Percentiles rank a stretch among this genome's conserved stretches.
phyloP scores from a whole-genome alignment of 2,888 invertebrate genomes.

The Urechis unicinctus region DNA sequence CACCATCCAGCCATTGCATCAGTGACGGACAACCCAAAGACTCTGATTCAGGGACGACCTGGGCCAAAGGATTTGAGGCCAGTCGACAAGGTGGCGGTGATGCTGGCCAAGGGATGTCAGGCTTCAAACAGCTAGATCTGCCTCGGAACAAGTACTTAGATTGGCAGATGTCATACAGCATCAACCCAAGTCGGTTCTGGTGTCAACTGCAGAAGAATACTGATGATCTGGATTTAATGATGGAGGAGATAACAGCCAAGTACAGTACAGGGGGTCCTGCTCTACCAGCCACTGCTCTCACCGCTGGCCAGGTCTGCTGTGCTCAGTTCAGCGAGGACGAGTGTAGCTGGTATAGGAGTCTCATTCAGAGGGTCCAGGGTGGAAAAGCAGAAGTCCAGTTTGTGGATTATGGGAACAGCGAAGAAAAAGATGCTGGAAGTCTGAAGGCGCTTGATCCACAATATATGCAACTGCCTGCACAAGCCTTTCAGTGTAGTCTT shows the following conservation, averaged over 20 bases:
- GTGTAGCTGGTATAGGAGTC: conserved; percentile 35
- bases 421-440: conserved; percentile 12
- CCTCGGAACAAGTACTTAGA: neutral
- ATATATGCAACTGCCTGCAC: conserved; percentile 16
- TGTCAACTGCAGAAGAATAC: neutral
- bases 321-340: conserved; percentile 30
- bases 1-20: no score
- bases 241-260: conserved; percentile 5
- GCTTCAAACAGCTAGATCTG: neutral
- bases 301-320: conserved; percentile 15
- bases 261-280: no score
- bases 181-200: conserved; percentile 26
- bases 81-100: neutral
- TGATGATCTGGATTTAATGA: conserved; percentile 4
- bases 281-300: neutral
- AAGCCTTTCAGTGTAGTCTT: conserved; percentile 23
- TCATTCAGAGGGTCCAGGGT: conserved; percentile 21
- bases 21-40: no score
- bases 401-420: conserved; percentile 44
- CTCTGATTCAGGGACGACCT: no score
- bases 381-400: conserved; percentile 30
- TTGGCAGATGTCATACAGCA: conserved; percentile 23
- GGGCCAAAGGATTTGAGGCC: no score
- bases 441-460: conserved; percentile 20
- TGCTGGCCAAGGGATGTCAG: neutral